Conservation (phyloP, 1,140 invertebrate genomes). For the Aphaenogaster rudis region DNA sequence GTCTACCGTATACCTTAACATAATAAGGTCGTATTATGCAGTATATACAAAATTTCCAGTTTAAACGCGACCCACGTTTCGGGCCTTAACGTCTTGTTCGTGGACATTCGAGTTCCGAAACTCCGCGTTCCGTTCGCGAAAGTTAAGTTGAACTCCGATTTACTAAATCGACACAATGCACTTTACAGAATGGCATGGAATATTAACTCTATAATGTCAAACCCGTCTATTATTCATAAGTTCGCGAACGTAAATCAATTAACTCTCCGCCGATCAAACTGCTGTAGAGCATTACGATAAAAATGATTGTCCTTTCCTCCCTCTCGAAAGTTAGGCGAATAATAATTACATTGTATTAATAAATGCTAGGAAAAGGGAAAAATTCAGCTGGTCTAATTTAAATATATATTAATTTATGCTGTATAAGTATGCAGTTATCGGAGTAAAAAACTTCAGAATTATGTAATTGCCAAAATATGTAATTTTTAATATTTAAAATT, state of each 20-base stretch:
- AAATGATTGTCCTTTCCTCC: neutral
- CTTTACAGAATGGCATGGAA: slow-evolving; percentile 1
- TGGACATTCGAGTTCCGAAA: slow-evolving; percentile 68
- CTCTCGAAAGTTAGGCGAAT: neutral
- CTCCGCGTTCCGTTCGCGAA: slow-evolving; percentile 27
- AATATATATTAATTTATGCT: neutral
- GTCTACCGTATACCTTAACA: slow-evolving; percentile 84
- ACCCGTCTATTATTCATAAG: neutral
- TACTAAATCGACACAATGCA: slow-evolving; percentile 35
- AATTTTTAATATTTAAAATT: neutral
- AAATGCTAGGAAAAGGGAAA: neutral
- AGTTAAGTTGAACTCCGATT: slow-evolving; percentile 59
- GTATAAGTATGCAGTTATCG: neutral
- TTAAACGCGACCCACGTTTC: slow-evolving; percentile 75
- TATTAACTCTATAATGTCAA: slow-evolving; percentile 18
- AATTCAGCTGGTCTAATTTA: slow-evolving; percentile 1
- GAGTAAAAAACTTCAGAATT: neutral
- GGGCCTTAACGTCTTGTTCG: slow-evolving; percentile 69
- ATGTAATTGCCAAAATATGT: neutral
- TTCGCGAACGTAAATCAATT: slow-evolving; percentile 29
- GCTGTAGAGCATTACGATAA: neutral
- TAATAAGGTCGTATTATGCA: slow-evolving; percentile 84
- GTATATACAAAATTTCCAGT: slow-evolving; percentile 83
- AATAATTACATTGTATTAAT: neutral
- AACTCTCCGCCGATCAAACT: neutral